Evolutionary conservation across 2,797 vertebrate species (phyloP), one percentile per base, ranked within the genome.

Genomic region (Sebastes kiyomatsui): DNA sequence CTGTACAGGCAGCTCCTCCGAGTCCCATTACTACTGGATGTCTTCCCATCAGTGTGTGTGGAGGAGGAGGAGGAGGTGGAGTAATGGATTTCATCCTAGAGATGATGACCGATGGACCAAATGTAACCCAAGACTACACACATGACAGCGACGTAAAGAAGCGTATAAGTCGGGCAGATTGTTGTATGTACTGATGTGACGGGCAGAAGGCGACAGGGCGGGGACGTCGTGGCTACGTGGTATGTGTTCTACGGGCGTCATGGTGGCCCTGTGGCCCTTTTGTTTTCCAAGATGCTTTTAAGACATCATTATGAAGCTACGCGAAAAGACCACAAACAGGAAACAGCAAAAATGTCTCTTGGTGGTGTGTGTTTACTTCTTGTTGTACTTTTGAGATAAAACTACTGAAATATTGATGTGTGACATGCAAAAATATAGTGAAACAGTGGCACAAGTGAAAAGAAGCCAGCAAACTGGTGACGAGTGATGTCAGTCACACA

Each of bases 21-120:
- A 89, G 91, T 69, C 81, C 83, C 79, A 92, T 93, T 92, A 88
- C 70, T 46, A 75, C 55, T 60, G 30, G 68, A 90, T 79, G 80
- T 82, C 67, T 91, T 92, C 84, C 91, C 88, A 91, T 93, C 86
- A 91, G 73, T 72, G 74, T 67, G 67, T 56, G 70, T 55, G n/a
- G 52, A 55, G 52, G 49, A 54, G 49, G 52, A 18, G 65, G 62
- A 62, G 64, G 33, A 60, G 52, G 49, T 1, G 56, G 60, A 60
- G 70, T 82, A 86, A 87, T 89, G 56, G 72, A 32, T 85, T 84
- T 80, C 22, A 82, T 42, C 20, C 55, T 67, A 25, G 56, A 88
- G 68, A 65, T 83, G 82, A 88, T 72, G 82, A 84, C 38, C 0
- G 4, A 66, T 6, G 13, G 32, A 75, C 67, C 30, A 58, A 72